Evolutionary conservation across 2,888 invertebrate species (phyloP).

Genomic region (Aphodius sticticus): DNA sequence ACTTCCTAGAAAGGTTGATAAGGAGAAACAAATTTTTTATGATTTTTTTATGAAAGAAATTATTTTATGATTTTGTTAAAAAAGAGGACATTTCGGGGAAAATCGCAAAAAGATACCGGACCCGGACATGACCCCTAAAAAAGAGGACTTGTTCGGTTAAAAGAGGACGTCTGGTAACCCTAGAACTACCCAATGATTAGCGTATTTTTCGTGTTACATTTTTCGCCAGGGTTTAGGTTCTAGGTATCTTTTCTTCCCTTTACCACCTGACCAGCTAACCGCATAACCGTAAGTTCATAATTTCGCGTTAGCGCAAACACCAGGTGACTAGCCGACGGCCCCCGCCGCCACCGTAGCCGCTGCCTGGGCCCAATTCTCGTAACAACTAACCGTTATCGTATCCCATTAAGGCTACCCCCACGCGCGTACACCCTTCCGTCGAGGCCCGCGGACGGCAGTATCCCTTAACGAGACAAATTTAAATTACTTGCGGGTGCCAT

Average conservation of each 20-base stretch:
- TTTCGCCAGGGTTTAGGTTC: too few species aligned
- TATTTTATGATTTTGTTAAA: too few species aligned
- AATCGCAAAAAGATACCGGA: too few species aligned
- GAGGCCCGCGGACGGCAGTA: background rate
- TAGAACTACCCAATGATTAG: too few species aligned
- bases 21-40: too few species aligned
- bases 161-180: too few species aligned
- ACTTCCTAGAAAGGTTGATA: too few species aligned
- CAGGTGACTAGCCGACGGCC: background rate
- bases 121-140: too few species aligned
- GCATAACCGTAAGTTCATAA: background rate
- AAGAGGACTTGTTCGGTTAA: too few species aligned
- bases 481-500: constrained; percentile 15
- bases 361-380: background rate
- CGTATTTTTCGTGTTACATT: too few species aligned
- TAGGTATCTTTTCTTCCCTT: background rate
- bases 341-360: background rate
- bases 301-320: background rate
- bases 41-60: too few species aligned
- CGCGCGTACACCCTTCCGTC: background rate
- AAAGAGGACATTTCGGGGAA: too few species aligned
- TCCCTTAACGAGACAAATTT: constrained; percentile 16
- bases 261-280: background rate
- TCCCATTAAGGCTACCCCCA: background rate
- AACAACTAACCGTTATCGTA: constrained; percentile 4